Conservation (phyloP, 2,888 invertebrate genomes). For the Lasioglossum marginatum region DNA sequence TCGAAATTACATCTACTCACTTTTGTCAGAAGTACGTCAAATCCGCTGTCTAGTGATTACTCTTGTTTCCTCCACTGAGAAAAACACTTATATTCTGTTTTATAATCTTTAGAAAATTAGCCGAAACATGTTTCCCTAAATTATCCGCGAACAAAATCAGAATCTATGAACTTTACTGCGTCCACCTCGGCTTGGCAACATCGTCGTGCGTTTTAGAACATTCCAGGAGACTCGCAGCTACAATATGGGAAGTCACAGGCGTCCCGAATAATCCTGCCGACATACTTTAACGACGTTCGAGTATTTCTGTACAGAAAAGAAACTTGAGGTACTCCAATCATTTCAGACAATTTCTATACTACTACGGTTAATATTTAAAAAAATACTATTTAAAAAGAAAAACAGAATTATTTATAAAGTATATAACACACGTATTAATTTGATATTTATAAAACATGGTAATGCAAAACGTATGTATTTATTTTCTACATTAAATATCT, state of each 20-base stretch:
- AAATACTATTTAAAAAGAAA: slow-evolving; percentile 34
- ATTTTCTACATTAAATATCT: slow-evolving; percentile 56
- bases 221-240: slow-evolving; percentile 92
- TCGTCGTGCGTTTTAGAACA: slow-evolving; percentile 94
- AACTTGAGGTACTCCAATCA: slow-evolving; percentile 10
- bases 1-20: too few species aligned
- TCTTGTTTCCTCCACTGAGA: background rate
- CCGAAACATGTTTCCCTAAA: slow-evolving; percentile 89
- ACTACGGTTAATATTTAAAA: slow-evolving; percentile 32
- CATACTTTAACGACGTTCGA: slow-evolving; percentile 84
- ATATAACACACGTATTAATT: slow-evolving; percentile 64
- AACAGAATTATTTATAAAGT: slow-evolving; percentile 47
- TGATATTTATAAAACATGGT: slow-evolving; percentile 70
- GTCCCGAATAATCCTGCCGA: slow-evolving; percentile 88
- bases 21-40: too few species aligned
- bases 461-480: slow-evolving; percentile 54
- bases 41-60: too few species aligned
- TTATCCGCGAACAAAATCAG: slow-evolving; percentile 87
- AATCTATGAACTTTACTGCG: slow-evolving; percentile 92
- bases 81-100: slow-evolving; percentile 14
- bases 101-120: slow-evolving; percentile 86
- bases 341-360: slow-evolving; percentile 18
- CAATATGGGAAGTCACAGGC: slow-evolving; percentile 90
- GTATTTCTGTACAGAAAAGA: slow-evolving; percentile 32
- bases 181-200: slow-evolving; percentile 93